Evolutionary conservation across 2,113 vertebrate genomes (phyloP).

Genomic region (Hassar affinis): DNA sequence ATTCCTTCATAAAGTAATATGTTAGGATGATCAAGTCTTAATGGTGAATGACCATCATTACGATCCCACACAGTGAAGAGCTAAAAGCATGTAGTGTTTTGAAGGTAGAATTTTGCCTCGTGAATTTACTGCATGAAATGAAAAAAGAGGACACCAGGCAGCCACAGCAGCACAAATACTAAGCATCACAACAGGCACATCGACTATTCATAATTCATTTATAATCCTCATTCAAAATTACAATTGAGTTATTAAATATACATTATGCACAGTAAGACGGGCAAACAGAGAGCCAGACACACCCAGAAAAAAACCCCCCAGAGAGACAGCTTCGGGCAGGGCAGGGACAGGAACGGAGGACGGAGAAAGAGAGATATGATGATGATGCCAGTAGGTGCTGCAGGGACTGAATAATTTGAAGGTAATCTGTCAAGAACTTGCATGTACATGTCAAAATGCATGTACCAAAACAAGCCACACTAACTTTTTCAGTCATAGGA

Average conservation of each 20-base stretch:
- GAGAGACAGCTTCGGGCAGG: neutral
- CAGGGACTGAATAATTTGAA: conserved; percentile 37
- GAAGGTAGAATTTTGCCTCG: neutral
- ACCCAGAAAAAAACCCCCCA: neutral
- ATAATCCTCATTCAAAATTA: conserved; percentile 55
- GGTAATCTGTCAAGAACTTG: conserved; percentile 18
- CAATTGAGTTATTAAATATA: conserved; percentile 56
- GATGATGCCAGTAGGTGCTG: conserved; percentile 26
- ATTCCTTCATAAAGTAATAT: neutral
- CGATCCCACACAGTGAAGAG: neutral
- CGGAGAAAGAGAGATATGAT: neutral
- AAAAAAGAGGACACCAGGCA: conserved; percentile 36
- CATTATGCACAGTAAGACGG: conserved; percentile 37
- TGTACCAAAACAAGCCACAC: no score
- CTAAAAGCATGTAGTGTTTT: conserved; percentile 1
- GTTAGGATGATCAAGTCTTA: neutral
- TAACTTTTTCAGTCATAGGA: neutral
- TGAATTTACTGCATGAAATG: neutral
- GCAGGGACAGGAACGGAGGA: neutral
- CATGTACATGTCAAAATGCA: neutral
- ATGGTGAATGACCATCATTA: neutral
- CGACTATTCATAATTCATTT: conserved; percentile 58
- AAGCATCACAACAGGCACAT: conserved; percentile 40
- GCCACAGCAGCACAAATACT: conserved; percentile 30
- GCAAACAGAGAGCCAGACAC: neutral